These are phyloP conservation scores for Sakesphorus luctuosus DNA, from an alignment of 2,113 vertebrate species.

Conservation along the genomic window DNA sequence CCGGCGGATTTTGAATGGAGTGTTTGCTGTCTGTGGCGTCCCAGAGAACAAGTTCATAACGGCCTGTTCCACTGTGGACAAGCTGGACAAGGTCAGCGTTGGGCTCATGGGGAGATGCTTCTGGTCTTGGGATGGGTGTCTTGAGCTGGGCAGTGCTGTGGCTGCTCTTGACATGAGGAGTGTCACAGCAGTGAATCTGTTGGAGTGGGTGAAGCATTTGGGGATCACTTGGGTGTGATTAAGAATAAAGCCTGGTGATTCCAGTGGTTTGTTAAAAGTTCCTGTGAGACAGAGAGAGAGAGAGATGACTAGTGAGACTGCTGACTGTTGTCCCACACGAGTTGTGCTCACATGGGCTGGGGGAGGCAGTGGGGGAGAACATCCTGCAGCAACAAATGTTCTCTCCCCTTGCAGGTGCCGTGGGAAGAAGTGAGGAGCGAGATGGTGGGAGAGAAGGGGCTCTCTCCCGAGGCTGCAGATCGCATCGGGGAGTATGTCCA, in stretches of 20 bases:
- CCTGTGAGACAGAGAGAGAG: fast-evolving
- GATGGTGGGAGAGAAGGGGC: constrained; percentile 91
- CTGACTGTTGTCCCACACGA: too few relatives aligned
- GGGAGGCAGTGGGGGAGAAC: background rate
- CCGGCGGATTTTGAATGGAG: constrained; percentile 89
- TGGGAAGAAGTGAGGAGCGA: constrained; percentile 93
- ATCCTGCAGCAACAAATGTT: background rate
- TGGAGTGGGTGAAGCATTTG: background rate
- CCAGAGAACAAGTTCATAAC: constrained; percentile 88
- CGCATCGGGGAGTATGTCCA: constrained; percentile 86
- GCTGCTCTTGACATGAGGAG: background rate
- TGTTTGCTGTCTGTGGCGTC: constrained; percentile 89
- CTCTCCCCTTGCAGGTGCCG: constrained; percentile 71
- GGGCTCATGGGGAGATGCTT: fast-evolving
- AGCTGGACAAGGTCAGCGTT: constrained; percentile 88
- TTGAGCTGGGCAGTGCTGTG: background rate
- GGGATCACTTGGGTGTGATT: background rate
- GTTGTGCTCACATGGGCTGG: background rate
- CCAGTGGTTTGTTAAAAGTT: background rate
- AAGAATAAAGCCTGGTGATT: background rate
- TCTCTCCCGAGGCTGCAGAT: constrained; percentile 84
- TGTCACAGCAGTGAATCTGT: background rate
- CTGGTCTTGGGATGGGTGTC: too few relatives aligned
- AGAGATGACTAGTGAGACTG: background rate
- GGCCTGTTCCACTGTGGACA: constrained; percentile 89